Base-by-base conservation (phyloP, 2,113 vertebrate species). In the Mesoclemmys tuberculata region DNA sequence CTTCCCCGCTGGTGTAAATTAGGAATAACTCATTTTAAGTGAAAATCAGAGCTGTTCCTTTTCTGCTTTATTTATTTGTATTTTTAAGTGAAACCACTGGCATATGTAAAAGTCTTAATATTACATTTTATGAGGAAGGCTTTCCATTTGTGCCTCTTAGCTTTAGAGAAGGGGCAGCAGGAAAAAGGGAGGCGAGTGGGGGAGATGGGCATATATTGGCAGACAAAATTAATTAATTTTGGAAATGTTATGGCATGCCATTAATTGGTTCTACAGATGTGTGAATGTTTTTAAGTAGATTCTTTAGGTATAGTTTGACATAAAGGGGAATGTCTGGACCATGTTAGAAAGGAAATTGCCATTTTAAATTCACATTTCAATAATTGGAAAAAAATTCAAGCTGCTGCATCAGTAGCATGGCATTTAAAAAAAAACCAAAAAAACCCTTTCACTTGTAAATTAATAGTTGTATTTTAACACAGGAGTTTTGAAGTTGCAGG, bases 1-100 rank as follows among this genome's bases (percentile, higher is more conserved):
- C 90, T 93, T 96, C 95, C 92, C 90, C 26, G 83, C 64, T 93
- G 93, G 54, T 0, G 3, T 82, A 44, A 92, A 97, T 89, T 88
- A 95, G 82, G 74, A 78, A n/a, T 46, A 58, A 29, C 48, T 87
- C 35, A 44, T 79, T 61, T n/a, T 8, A 68, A 49, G 81, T 92
- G 83, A 92, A 77, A 84, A 91, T 58, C 64, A 58, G 79, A 96
- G 80, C 64, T 58, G 64, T 71, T 71, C 80, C 74, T 0, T 0
- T 1, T 3, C 90, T 92, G 48, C 64, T 96, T 92, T 91, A 55
- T n/a, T 90, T 51, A 48, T 84, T 77, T 89, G 55, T 79, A 55
- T 68, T 94, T 95, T 85, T 44, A 94, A 94, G 58, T 89, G 46
- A 95, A 93, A 88, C 24, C 64, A 56, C 80, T 56, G 82, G 85